Conservation (phyloP, 2,888 invertebrate species). For the Marronus borbonicus region DNA sequence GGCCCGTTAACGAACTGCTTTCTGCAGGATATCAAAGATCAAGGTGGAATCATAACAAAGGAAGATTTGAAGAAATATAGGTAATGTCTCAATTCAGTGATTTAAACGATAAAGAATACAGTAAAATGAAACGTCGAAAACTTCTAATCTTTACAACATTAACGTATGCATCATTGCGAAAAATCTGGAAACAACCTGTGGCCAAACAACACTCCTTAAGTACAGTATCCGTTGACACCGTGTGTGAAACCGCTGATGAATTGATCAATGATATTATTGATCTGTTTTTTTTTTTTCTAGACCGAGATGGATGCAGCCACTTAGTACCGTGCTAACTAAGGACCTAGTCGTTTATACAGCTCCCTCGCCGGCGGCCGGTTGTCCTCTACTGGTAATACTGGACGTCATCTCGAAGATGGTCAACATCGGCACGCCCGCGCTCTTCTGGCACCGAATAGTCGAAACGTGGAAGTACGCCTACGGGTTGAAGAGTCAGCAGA, state of each 20-base stretch:
- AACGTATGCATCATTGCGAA: too few species aligned
- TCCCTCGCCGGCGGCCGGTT: constrained; percentile 86
- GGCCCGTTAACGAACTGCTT: constrained; percentile 79
- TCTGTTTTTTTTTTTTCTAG: constrained; percentile 61
- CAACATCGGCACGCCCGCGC: constrained; percentile 62
- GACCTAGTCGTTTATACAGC: constrained; percentile 80
- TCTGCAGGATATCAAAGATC: constrained; percentile 77
- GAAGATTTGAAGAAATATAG: constrained; percentile 58
- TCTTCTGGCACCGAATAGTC: constrained; percentile 82
- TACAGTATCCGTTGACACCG: too few species aligned
- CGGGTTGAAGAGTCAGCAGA: constrained; percentile 85
- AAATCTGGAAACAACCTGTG: too few species aligned
- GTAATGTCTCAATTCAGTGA: constrained; percentile 29
- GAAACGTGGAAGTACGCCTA: constrained; percentile 94
- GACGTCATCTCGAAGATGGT: constrained; percentile 79
- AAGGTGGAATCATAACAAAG: constrained; percentile 58
- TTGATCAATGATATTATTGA: too few species aligned
- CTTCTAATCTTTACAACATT: too few species aligned
- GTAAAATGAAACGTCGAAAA: too few species aligned
- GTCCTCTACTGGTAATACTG: constrained; percentile 83
- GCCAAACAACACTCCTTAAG: too few species aligned
- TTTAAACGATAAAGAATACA: too few species aligned
- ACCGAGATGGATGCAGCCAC: constrained; percentile 77
- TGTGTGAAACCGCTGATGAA: too few species aligned
- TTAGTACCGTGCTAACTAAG: constrained; percentile 73